Evolutionary conservation across 2,888 invertebrate species (phyloP), one percentile per base, ranked within the genome.

Genomic region (Nephrotoma guestfalica): DNA sequence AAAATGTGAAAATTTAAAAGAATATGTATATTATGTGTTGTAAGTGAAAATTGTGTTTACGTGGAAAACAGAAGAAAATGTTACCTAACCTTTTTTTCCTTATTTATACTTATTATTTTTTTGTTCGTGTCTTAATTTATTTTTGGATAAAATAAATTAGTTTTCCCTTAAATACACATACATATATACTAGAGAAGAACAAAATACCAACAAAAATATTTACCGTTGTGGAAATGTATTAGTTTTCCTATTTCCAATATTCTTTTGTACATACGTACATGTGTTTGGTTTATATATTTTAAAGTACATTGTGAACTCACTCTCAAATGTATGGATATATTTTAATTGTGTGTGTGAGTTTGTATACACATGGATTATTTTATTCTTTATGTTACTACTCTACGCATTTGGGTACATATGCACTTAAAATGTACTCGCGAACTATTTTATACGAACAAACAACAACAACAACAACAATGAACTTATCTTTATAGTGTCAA

Each of bases 341-440:
- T 18, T 47, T 9, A 11, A 0, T 71, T 71, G 18, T 30, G 18
- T 30, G 11, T 71, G 30, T 71, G 71, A 1, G 9, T 57, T 1
- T 0, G 15, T 15, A 15, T 6, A 71, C 30, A 30, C 71, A 30
- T 71, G 18, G 18, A 71, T 30, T 30, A 9, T 47, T 9, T 11
- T 71, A 71, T 18, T 71, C 30, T 71, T 71, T 71, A 30, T 71
- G 15, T 57, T 57, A 57, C 18, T 18, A 13, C 30, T 71, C 51
- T 4, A 51, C 6, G 15, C 71, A 30, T 4, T 71, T 51, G 57
- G 86, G 87, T 88, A 47, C 89, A 87, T 42, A 71, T 88, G 89
- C 86, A 89, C 88, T 86, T 57, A 88, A 87, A 87, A 87, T 88
- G 88, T 86, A 89, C 88, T 86, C 41, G 40, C 71, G 71, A 47